phyloP scores from a whole-genome alignment of 2,113 vertebrate genomes.

The Ptyas mucosa region DNA sequence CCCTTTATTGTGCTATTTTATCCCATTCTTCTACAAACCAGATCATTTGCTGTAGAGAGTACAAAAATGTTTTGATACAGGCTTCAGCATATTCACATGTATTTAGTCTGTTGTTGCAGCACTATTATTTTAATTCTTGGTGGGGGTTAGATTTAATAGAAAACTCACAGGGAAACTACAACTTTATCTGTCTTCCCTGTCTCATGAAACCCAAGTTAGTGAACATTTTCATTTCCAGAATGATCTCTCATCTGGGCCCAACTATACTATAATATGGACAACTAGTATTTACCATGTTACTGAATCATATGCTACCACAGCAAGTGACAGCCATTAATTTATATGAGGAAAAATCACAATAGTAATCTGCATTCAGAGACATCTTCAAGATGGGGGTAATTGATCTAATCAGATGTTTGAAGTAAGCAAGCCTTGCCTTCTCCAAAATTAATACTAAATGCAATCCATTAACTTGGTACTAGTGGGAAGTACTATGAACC shows the following conservation, averaged over 20 bases:
- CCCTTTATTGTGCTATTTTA: conserved; percentile 57
- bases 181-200: neutral
- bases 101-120: neutral
- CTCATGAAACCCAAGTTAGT: neutral
- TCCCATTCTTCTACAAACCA: conserved; percentile 55
- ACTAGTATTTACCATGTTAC: neutral
- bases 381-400: neutral
- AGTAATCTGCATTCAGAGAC: neutral
- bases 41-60: conserved; percentile 23
- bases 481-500: neutral
- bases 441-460: neutral
- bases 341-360: neutral
- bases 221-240: neutral
- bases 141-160: neutral
- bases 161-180: neutral
- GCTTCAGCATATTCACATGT: neutral
- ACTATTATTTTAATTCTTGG: neutral
- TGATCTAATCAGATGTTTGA: neutral
- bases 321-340: neutral
- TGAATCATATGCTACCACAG: neutral
- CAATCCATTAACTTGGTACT: neutral
- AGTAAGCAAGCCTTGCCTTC: neutral
- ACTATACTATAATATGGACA: no score
- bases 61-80: conserved; percentile 48
- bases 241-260: neutral